Percentiles rank a stretch among this genome's conserved stretches.
Conservation (phyloP, 2,113 vertebrate species). For the Microtus montanus region DNA sequence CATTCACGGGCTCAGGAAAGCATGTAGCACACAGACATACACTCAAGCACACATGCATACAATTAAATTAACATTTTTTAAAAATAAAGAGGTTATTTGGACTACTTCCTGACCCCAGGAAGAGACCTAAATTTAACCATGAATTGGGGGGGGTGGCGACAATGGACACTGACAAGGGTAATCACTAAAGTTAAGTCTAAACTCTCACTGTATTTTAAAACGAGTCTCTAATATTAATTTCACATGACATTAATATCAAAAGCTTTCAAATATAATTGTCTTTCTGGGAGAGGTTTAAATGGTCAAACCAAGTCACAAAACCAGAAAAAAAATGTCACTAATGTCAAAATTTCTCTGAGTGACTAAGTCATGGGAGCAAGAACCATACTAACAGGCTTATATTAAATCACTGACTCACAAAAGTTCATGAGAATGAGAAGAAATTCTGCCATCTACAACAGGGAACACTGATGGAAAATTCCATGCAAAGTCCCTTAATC, state of each 20-base stretch:
- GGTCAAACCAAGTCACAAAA: neutral
- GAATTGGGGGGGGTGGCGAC: neutral
- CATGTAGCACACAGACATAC: neutral
- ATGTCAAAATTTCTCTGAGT: neutral
- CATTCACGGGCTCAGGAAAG: neutral
- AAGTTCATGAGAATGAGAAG: neutral
- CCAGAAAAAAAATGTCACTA: neutral
- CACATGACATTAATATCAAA: conserved; percentile 23
- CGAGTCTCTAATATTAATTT: neutral
- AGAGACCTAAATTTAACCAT: neutral
- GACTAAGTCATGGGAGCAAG: neutral
- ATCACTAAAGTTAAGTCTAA: conserved; percentile 52
- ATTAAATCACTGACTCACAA: neutral
- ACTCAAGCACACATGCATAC: neutral
- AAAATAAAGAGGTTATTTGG: neutral
- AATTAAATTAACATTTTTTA: neutral
- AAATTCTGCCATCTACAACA: neutral
- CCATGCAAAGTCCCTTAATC: neutral
- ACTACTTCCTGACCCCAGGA: neutral
- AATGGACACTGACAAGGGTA: neutral
- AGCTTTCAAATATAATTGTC: conserved; percentile 4
- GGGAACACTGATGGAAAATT: neutral
- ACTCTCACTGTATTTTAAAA: neutral
- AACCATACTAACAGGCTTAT: neutral
- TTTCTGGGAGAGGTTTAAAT: conserved; percentile 14